Conservation (phyloP, 2,888 invertebrate genomes). For the Apamea sordens region DNA sequence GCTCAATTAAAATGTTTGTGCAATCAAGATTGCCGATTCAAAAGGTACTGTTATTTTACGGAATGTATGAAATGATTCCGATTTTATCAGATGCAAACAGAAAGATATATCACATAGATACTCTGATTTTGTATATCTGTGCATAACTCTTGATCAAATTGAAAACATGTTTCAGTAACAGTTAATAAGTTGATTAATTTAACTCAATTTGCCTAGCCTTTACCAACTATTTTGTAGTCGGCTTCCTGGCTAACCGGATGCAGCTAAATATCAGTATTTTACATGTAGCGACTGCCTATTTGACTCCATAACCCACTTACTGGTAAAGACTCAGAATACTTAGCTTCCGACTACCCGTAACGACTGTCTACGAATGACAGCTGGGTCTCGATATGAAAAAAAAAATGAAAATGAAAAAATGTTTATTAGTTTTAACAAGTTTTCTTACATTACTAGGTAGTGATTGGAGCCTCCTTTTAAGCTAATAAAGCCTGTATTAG, state of each 20-base stretch:
- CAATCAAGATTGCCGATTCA: neutral
- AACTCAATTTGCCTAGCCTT: neutral
- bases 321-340: neutral
- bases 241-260: neutral
- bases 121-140: neutral
- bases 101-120: neutral
- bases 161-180: neutral
- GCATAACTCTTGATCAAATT: neutral
- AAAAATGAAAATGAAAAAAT: too few relatives aligned
- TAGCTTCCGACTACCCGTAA: neutral
- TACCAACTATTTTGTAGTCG: neutral
- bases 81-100: slow-evolving; percentile 19
- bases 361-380: neutral
- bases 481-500: too few relatives aligned
- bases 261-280: neutral
- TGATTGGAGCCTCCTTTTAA: too few relatives aligned
- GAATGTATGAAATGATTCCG: neutral
- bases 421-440: too few relatives aligned
- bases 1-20: neutral
- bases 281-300: neutral
- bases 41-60: slow-evolving; percentile 6
- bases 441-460: too few relatives aligned
- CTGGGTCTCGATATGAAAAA: neutral
- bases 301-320: neutral
- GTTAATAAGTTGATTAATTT: neutral